These are phyloP conservation scores for Luehdorfia chinensis DNA, from an alignment of 1,140 invertebrate species.

Conservation along the genomic window DNA sequence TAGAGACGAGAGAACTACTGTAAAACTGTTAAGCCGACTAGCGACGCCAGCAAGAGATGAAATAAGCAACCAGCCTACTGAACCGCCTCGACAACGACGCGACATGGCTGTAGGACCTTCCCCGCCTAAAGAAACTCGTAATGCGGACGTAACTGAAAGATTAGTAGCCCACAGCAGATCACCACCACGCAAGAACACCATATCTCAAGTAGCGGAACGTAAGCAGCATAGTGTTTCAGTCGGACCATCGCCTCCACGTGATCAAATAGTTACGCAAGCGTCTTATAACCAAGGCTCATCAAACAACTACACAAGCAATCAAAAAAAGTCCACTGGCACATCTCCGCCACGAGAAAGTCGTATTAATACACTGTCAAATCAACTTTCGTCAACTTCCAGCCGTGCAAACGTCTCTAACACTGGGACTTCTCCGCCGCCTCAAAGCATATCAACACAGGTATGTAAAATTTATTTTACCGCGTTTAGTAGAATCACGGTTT, in stretches of 20 bases:
- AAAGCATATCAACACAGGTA: conserved; percentile 92
- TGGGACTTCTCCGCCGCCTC: conserved; percentile 90
- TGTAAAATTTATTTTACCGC: conserved; percentile 24
- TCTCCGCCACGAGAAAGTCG: conserved; percentile 39
- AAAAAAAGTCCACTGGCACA: conserved; percentile 59
- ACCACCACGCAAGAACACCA: conserved; percentile 28
- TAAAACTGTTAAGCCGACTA: conserved; percentile 32
- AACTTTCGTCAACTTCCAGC: conserved; percentile 32
- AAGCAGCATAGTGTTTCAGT: conserved; percentile 51
- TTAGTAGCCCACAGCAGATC: conserved; percentile 21
- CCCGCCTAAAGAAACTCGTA: conserved; percentile 48
- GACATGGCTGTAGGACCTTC: conserved; percentile 63
- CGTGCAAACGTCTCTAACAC: conserved; percentile 70
- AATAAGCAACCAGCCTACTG: conserved; percentile 19
- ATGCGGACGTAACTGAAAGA: conserved; percentile 13
- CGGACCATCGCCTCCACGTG: conserved; percentile 57
- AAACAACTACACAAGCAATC: conserved; percentile 22
- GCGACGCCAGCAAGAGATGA: conserved; percentile 43
- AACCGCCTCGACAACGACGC: conserved; percentile 28
- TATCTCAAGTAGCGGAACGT: conserved; percentile 19
- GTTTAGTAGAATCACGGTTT: too few relatives aligned
- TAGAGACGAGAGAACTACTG: conserved; percentile 47
- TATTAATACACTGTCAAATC: conserved; percentile 23
- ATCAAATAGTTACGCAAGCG: conserved; percentile 11
- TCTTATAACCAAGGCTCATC: conserved; percentile 5